Evolutionary conservation across 1,140 invertebrate genomes (phyloP).

Genomic region (Hypsibius dujardini): DNA sequence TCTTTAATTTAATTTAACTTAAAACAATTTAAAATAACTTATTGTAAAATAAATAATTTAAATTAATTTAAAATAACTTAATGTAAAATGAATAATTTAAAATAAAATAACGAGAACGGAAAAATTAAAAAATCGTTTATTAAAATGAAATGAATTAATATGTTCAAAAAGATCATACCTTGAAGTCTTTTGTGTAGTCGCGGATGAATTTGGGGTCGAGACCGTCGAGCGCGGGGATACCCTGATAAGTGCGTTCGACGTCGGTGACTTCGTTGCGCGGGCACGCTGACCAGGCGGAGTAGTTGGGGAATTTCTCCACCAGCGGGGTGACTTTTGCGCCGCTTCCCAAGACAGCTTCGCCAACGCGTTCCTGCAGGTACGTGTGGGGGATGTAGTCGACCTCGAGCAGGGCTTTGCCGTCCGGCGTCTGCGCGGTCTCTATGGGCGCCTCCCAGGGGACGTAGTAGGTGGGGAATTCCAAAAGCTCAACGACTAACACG

Average conservation of each 20-base stretch:
- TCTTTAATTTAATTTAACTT: no score
- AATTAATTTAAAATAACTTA: no score
- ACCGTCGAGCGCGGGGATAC: neutral
- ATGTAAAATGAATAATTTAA: no score
- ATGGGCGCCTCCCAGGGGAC: neutral
- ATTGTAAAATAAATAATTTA: no score
- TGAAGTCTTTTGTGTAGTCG: neutral
- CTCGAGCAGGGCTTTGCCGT: neutral
- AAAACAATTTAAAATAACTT: no score
- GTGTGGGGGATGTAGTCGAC: neutral
- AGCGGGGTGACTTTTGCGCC: neutral
- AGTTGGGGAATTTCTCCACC: neutral
- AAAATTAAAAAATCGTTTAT: no score
- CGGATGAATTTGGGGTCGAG: neutral
- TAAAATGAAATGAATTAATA: no score
- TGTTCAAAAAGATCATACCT: neutral
- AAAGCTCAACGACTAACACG: neutral
- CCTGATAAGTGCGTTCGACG: neutral
- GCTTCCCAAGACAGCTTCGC: no score
- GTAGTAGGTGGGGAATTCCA: slow-evolving; percentile 9
- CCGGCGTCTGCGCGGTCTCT: neutral
- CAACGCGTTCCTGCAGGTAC: neutral
- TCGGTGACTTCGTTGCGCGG: slow-evolving; percentile 7
- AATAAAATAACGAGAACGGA: no score
- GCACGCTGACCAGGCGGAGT: slow-evolving; percentile 1